Evolutionary conservation across 2,113 vertebrate genomes (phyloP), one percentile per base, ranked within the genome.

Genomic region (Emydocephalus ijimae): DNA sequence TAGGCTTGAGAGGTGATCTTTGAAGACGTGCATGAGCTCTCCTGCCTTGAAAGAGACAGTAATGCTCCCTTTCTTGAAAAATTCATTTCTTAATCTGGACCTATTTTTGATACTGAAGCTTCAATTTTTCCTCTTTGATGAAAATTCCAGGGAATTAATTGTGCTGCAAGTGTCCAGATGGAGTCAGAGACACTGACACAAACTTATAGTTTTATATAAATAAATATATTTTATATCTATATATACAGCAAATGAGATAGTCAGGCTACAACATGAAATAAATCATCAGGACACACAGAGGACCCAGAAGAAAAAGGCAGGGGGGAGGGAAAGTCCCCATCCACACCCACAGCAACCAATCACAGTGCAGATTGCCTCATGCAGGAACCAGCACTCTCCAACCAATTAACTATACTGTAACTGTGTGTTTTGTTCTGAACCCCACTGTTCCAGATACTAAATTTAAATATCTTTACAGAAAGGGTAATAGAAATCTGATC

Each of bases 241-340:
- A 69, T 34, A 69, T 69, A n/a, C 64, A n/a, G 64, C 64, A 69
- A 69, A 18, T 1, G 14, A 69, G 14, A 34, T 34, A 34, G 14
- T 15, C 64, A 34, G 29, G 64, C 5, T 69, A 34, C 14, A 69
- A 34, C 5, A 18, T 6, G 2, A 69, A 69, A 69, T 69, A 69
- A 69, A 69, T 69, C 14, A 69, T 34, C 64, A 69, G 3, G 8
- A 23, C 24, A 61, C 24, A 61, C 24, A 61, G 29, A 69, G 12
- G 29, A 69, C 12, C 12, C 14, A 69, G 14, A 69, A 69, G 29
- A 69, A 18, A 69, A 34, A 18, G 1, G 11, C 0, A 14, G 14
- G 4, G 1, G 2, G 0, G 0, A 0, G 14, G n/a, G 64, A 69
- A 15, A 34, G 12, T 34, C 14, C 26, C 64, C 14, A 5, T 69